Percentiles rank a stretch among this genome's conserved stretches.
These are phyloP conservation scores for Coracias cyanogaster DNA, from an alignment of 2,797 vertebrate genomes.

Conservation along the genomic window DNA sequence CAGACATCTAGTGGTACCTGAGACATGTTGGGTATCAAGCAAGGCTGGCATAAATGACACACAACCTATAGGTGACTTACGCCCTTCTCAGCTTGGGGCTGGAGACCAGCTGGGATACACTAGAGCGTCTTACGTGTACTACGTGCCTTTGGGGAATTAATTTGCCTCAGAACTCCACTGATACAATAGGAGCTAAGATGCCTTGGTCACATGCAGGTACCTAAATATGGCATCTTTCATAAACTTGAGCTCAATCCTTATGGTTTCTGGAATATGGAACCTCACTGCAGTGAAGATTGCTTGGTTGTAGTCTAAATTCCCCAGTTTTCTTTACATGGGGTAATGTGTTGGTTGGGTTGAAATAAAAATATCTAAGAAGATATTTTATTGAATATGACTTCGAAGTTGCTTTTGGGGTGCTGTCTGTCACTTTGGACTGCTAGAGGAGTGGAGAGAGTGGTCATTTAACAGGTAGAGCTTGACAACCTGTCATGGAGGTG, in stretches of 20 bases:
- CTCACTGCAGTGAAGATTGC: neutral
- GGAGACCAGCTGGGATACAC: neutral
- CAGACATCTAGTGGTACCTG: neutral
- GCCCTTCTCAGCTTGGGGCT: neutral
- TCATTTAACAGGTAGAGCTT: neutral
- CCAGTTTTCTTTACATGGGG: neutral
- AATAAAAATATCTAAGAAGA: neutral
- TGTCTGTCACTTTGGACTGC: neutral
- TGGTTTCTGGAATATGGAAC: neutral
- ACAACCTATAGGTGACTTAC: neutral
- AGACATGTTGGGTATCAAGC: neutral
- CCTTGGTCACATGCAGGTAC: neutral
- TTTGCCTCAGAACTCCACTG: neutral
- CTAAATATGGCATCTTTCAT: neutral
- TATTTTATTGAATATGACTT: neutral
- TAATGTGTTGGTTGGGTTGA: neutral
- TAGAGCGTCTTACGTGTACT: rapidly evolving
- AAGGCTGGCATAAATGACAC: neutral
- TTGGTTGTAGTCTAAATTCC: neutral
- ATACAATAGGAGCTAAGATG: neutral
- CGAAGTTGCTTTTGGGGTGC: neutral
- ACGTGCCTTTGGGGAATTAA: neutral
- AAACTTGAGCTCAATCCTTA: neutral
- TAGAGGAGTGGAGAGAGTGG: neutral
- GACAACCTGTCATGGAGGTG: neutral